phyloP scores from a whole-genome alignment of 2,888 invertebrate species.

The Tanytarsus gracilentus region DNA sequence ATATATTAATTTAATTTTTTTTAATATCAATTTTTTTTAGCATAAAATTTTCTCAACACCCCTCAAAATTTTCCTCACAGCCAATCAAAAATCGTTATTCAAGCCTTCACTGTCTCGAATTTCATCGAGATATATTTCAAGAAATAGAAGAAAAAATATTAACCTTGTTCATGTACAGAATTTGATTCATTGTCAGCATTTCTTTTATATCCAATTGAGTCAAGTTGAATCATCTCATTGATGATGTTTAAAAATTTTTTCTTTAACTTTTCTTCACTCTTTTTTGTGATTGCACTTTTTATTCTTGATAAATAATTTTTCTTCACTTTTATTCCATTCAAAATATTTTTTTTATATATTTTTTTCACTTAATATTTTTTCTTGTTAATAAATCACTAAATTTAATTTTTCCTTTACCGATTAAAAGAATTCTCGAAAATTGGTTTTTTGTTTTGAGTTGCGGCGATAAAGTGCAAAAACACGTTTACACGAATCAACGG shows the following conservation, averaged over 20 bases:
- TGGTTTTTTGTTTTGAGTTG: not conserved
- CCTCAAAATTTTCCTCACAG: too few species aligned
- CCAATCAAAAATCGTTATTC: too few species aligned
- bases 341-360: not conserved
- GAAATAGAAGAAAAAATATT: slow-evolving; percentile 3
- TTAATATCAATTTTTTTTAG: too few species aligned
- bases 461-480: not conserved
- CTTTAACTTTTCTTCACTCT: slow-evolving; percentile 4
- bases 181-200: slow-evolving; percentile 28
- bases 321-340: not conserved
- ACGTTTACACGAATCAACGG: slow-evolving; percentile 28
- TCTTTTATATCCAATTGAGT: slow-evolving; percentile 24
- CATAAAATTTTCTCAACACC: too few species aligned
- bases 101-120: too few species aligned
- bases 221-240: slow-evolving; percentile 28
- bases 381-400: not conserved
- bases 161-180: slow-evolving; percentile 20
- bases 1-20: not conserved
- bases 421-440: not conserved
- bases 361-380: not conserved
- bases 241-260: slow-evolving; percentile 1
- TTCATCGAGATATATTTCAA: not conserved
- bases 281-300: slow-evolving; percentile 12
- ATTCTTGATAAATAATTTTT: not conserved
- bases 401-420: not conserved